Percentiles rank a stretch among this genome's conserved stretches.
Conservation (phyloP, 2,113 vertebrate species). For the Aldabrachelys gigantea region DNA sequence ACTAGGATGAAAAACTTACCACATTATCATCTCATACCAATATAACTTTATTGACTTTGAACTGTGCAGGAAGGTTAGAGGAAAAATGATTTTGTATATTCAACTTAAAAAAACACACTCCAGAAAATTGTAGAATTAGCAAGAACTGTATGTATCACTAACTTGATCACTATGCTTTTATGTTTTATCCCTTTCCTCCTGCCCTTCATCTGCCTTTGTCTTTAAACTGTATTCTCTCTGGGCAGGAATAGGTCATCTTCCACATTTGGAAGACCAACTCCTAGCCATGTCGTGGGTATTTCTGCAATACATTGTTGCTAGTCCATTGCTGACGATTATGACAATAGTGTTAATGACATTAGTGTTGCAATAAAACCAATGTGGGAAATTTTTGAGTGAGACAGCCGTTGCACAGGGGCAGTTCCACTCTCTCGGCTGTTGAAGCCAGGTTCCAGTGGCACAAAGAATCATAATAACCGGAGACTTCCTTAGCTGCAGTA, state of each 20-base stretch:
- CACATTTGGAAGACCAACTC: neutral
- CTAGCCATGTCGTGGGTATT: neutral
- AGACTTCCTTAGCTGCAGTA: too few species aligned
- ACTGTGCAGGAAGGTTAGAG: neutral
- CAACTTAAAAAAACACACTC: neutral
- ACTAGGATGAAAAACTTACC: neutral
- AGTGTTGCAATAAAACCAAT: too few species aligned
- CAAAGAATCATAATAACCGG: too few species aligned
- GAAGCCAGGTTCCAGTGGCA: too few species aligned
- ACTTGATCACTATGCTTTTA: neutral
- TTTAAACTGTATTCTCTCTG: neutral
- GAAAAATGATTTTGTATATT: fast-evolving
- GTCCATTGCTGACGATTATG: neutral
- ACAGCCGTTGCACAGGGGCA: too few species aligned
- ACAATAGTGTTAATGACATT: neutral
- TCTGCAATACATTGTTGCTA: neutral
- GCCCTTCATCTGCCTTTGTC: neutral
- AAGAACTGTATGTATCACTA: neutral
- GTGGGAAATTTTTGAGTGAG: too few species aligned
- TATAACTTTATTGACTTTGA: fast-evolving
- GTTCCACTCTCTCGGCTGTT: too few species aligned
- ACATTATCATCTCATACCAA: neutral
- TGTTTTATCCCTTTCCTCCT: neutral
- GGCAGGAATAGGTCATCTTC: neutral
- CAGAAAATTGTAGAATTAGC: neutral